Evolutionary conservation across 2,113 vertebrate species (phyloP), one percentile per base, ranked within the genome.

Genomic region (Zonotrichia leucophrys): DNA sequence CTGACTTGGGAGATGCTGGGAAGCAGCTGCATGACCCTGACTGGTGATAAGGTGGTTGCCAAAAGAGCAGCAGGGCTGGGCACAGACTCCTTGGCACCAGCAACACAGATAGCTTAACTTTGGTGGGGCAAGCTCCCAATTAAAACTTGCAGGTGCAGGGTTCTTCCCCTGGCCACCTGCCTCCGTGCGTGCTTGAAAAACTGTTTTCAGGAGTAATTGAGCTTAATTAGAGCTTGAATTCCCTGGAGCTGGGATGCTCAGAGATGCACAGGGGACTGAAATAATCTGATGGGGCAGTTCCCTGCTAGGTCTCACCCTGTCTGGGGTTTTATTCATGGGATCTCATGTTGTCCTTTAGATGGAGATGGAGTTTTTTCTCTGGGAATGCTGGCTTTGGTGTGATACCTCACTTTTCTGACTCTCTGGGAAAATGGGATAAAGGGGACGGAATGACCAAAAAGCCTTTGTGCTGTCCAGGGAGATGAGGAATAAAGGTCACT

Each of bases 71-170:
- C 68, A 52, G 18, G 1, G 24, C 80, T 60, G 9, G 0, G 33
- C 59, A 59, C 93, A 95, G 95, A 92, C 88, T 94, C 41, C 82
- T 83, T 83, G 93, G 94, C 95, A 94, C 88, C 94, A 81, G 3
- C n/a, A 5, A 1, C 2, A 3, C 33, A 1, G 2, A 60, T 41
- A 68, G 63, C 79, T 75, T 13, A 55, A 60, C 79, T 89, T 60
- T 0, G 0, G 35, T 4, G 4, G 30, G 82, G 30, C 80, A 59
- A 3, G n/a, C 59, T 69, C 41, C 41, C 94, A 74, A 41, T 93
- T 86, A 58, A 78, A 93, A 62, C 55, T 25, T 53, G 76, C 39
- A 83, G 90, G 77, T 94, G 92, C 66, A 30, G 33, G 12, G 69
- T 46, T 84, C 91, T 50, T 58, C 35, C 58, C 64, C 70, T 74